Evolutionary conservation across 2,797 vertebrate genomes (phyloP).

Genomic region (Cottoperca gobio): DNA sequence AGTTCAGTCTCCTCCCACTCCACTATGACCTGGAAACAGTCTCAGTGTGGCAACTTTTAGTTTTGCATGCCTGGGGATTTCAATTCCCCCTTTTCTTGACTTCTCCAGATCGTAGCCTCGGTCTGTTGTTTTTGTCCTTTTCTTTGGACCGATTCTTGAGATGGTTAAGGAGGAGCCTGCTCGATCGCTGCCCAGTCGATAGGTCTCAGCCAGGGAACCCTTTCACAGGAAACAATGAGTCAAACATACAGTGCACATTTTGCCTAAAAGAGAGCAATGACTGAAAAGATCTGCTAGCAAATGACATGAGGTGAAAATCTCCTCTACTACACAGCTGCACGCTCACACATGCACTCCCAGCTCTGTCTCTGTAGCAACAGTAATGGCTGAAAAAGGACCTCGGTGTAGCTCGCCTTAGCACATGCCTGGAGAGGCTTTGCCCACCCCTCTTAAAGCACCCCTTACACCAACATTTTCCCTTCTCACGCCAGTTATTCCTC

Average conservation of each 20-base stretch:
- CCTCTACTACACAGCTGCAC: background rate
- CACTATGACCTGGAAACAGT: conserved; percentile 83
- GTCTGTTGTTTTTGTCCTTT: conserved; percentile 8
- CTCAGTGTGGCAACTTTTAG: conserved; percentile 68
- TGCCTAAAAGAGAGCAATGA: background rate
- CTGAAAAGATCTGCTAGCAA: background rate
- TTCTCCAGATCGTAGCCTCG: background rate
- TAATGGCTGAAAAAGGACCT: conserved; percentile 79
- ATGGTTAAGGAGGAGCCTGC: conserved; percentile 8
- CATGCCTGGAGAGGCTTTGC: conserved; percentile 65
- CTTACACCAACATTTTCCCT: conserved; percentile 18
- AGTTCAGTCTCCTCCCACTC: conserved; percentile 76
- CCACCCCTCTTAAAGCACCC: conserved; percentile 67
- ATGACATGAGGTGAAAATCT: conserved; percentile 20
- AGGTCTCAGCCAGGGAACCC: conserved; percentile 19
- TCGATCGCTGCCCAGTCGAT: background rate
- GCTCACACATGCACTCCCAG: conserved; percentile 9
- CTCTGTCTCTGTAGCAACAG: conserved; percentile 62
- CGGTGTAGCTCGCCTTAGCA: conserved; percentile 68
- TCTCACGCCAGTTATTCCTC: background rate
- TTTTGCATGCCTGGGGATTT: conserved; percentile 47
- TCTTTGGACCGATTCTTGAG: conserved; percentile 20
- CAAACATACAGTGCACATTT: conserved; percentile 6
- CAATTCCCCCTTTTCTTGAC: background rate
- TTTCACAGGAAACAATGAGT: conserved; percentile 68